Conservation (phyloP, 2,888 invertebrate genomes). For the Cremastobaeus sp. region DNA sequence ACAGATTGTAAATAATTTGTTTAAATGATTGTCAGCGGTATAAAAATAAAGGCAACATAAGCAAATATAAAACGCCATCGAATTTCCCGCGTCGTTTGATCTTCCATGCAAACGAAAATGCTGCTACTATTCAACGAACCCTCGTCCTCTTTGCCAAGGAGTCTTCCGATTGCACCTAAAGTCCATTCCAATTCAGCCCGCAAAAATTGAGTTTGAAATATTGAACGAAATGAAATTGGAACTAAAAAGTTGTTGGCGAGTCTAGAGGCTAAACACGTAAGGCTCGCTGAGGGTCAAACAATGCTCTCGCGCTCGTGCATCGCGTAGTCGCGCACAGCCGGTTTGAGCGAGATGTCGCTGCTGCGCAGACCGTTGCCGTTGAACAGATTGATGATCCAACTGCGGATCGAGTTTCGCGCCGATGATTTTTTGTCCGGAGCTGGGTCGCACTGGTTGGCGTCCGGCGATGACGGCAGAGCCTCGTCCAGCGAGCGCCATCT, state of each 20-base stretch:
- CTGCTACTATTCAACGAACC: not conserved
- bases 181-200: too few species aligned
- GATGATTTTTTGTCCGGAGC: conserved; percentile 81
- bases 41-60: too few species aligned
- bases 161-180: not conserved
- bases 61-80: too few species aligned
- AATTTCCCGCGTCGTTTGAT: too few species aligned
- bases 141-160: not conserved
- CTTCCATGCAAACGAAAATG: too few species aligned
- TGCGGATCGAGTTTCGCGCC: conserved; percentile 83
- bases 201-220: too few species aligned
- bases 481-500: conserved; percentile 88
- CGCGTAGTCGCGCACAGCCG: conserved; percentile 80
- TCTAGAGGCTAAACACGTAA: too few species aligned
- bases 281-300: conserved; percentile 79
- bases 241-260: too few species aligned
- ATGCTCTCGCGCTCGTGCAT: conserved; percentile 82
- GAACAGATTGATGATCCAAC: conserved; percentile 87
- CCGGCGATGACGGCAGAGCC: conserved; percentile 79
- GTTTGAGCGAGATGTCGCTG: conserved; percentile 81
- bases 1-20: too few species aligned
- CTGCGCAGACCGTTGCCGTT: conserved; percentile 85
- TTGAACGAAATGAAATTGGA: not conserved
- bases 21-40: too few species aligned
- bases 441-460: conserved; percentile 64